Percentiles rank a stretch among this genome's conserved stretches.
phyloP scores from a whole-genome alignment of 2,113 vertebrate genomes.

The Myotis davidii region DNA sequence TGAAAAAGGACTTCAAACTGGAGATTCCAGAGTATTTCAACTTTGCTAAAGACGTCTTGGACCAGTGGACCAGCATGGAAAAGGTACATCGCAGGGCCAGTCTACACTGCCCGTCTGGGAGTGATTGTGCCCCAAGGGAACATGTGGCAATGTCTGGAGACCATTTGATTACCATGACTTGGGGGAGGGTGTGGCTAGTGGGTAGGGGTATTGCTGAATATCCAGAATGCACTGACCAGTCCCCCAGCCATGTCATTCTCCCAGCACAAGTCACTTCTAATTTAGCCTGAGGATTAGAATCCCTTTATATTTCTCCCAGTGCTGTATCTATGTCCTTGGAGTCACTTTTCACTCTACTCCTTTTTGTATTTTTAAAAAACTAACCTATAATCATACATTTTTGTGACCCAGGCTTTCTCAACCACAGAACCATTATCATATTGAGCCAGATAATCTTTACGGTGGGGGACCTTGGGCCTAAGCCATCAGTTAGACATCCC shows the following conservation, averaged over 20 bases:
- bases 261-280: not conserved
- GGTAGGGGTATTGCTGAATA: not conserved
- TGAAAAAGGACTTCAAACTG: constrained; percentile 81
- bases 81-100: constrained; percentile 82
- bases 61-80: constrained; percentile 86
- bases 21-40: constrained; percentile 88
- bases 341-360: not conserved
- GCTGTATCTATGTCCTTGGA: not conserved
- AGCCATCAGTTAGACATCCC: too few species aligned
- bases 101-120: not conserved
- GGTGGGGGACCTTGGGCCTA: not conserved
- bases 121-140: not conserved
- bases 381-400: not conserved
- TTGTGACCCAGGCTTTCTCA: not conserved
- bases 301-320: not conserved
- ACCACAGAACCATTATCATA: not conserved
- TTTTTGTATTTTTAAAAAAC: constrained; percentile 5
- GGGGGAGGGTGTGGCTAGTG: not conserved
- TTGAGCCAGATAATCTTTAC: not conserved
- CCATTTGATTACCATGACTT: not conserved
- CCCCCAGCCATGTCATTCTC: not conserved
- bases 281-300: not conserved
- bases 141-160: not conserved
- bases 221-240: not conserved
- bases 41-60: constrained; percentile 90